Evolutionary conservation across 2,888 invertebrate genomes (phyloP), one percentile per base, ranked within the genome.

Genomic region (Agrochola macilenta): DNA sequence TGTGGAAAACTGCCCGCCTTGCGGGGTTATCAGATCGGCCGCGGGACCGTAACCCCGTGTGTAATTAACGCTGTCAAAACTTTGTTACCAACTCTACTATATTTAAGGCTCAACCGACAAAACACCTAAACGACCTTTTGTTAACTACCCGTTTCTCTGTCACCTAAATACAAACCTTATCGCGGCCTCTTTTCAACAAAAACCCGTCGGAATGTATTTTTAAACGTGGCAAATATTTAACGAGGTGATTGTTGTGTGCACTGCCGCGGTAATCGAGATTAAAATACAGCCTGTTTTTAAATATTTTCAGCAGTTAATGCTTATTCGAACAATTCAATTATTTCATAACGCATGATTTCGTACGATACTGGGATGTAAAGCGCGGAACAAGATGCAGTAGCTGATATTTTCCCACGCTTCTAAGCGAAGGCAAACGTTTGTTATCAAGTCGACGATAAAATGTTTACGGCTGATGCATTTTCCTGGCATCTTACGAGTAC

Each of bases 1-100:
- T 49, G 46, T 26, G 77, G 65, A 58, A 57, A 81, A 79, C 52
- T 80, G 78, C 76, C 80, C 82, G 74, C 74, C 77, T 78, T 39
- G 57, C 76, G 63, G 35, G 60, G 65, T 63, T 85, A 81, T 83
- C 86, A 83, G 79, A 78, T 81, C 76, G 76, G 74, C 17, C 69
- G 75, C 54, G 70, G 71, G 75, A n/a, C 76, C 64, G 64, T 74
- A 64, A 63, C 75, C 66, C 58, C 73, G 76, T 72, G 72, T 66
- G 76, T 87, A 87, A 87, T 87, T 83, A 83, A 79, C 70, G 49
- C 69, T 78, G 88, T 71, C 80, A 81, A 39, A 87, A 87, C 74
- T 83, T 79, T 74, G 71, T 71, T 60, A 63, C 74, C 65, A 81
- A 83, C 83, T 81, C 52, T 68, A 74, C 76, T 78, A 78, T 85